Base-by-base conservation (phyloP, 2,797 vertebrate genomes). In the Pangasius macronema region DNA sequence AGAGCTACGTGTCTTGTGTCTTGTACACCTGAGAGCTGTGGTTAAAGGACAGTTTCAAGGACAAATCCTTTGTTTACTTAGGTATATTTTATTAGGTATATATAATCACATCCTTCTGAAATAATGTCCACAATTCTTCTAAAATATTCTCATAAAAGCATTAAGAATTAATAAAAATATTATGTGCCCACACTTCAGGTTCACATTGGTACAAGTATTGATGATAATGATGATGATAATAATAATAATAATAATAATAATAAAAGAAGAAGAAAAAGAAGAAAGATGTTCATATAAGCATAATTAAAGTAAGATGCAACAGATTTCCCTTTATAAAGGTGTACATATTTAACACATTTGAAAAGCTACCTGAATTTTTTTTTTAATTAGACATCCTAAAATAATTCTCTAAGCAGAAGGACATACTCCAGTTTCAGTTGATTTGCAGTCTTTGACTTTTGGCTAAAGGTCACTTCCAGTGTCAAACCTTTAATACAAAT, bases 21-120 rank as follows among this genome's bases (percentile, higher is more conserved):
- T 72, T 72, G 77, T 57, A 18, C 24, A 63, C 3, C 5, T 27
- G 24, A 65, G 70, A 7, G 18, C n/a, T 70, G 72, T 24, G 36
- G 22, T 36, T 83, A 55, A 55, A 67, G 49, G 72, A 46, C 72
- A n/a, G 13, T 39, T 67, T 83, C 55, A 59, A 81, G 79, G 36
- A n/a, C 33, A 42, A 24, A 27, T 81, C 20, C 11, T 39, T 39
- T 27, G 18, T 57, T 51, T 30, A 3, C 1, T 70, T 65, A 30
- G 30, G 1, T 67, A 24, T 22, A 72, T 27, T 46, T 27, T 46
- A 39, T 46, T 42, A 73, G 39, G 11, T 75, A 8, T 30, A n/a
- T 30, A 76, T 51, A n/a, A 51, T n/a, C 42, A 6, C 7, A 51
- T 76, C 8, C 5, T n/a, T 49, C 3, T 46, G 33, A 42, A 24